phyloP scores from a whole-genome alignment of 2,113 vertebrate genomes.

The Crotophaga sulcirostris region DNA sequence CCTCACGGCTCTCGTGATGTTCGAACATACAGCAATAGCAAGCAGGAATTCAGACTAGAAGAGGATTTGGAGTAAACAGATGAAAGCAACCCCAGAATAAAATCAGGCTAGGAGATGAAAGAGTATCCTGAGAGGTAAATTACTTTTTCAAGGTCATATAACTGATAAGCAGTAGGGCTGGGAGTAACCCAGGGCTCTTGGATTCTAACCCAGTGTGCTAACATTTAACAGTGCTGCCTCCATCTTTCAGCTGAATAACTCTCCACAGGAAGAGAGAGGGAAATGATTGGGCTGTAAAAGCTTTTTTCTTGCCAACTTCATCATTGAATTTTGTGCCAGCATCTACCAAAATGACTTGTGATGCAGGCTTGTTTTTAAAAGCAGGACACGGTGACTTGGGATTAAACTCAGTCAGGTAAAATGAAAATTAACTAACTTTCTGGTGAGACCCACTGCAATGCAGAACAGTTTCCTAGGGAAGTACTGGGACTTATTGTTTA shows the following conservation, averaged over 20 bases:
- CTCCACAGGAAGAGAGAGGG: not conserved
- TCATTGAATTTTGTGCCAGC: not conserved
- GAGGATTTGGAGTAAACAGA: not conserved
- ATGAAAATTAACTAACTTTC: not conserved
- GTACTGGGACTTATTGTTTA: not conserved
- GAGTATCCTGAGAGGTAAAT: not conserved
- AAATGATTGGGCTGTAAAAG: not conserved
- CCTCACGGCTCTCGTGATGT: not conserved
- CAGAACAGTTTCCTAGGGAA: not conserved
- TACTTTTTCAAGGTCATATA: not conserved
- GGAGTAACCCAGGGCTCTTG: not conserved
- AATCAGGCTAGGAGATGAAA: not conserved
- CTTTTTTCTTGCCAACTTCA: not conserved
- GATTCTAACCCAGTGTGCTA: not conserved
- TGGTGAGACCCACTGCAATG: not conserved
- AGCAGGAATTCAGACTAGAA: not conserved
- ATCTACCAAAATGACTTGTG: not conserved
- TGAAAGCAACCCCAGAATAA: not conserved
- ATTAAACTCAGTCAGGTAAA: not conserved
- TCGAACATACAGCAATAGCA: not conserved
- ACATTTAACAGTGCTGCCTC: not conserved
- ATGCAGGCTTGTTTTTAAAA: not conserved
- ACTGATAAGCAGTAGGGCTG: not conserved
- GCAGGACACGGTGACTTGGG: not conserved
- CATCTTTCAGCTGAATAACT: not conserved